Conservation (phyloP, 2,113 vertebrate species). For the Fulmarus glacialis region DNA sequence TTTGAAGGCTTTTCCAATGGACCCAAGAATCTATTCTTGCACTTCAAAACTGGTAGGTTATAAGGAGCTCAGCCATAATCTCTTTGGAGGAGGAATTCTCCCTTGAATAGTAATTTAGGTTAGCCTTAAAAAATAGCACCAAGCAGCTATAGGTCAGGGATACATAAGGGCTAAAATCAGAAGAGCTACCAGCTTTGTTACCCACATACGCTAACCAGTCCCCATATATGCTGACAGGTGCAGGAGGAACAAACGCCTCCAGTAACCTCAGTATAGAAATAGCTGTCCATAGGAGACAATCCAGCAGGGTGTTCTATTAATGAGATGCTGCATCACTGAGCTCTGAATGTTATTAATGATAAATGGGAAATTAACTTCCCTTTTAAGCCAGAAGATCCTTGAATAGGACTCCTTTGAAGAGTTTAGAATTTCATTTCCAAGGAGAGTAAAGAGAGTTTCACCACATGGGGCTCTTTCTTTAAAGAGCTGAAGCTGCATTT, state of each 20-base stretch:
- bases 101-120: neutral
- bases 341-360: neutral
- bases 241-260: neutral
- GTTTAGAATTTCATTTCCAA: conserved; percentile 31
- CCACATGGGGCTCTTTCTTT: neutral
- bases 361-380: conserved; percentile 4
- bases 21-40: neutral
- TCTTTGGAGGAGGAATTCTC: neutral
- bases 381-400: conserved; percentile 10
- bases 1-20: neutral
- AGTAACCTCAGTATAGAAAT: neutral
- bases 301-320: neutral
- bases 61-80: neutral
- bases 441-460: conserved; percentile 14
- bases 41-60: neutral
- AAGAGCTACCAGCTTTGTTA: neutral
- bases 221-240: neutral
- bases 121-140: neutral
- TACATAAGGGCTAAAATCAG: neutral
- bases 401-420: conserved; percentile 35
- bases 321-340: neutral
- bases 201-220: neutral
- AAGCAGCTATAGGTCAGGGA: neutral
- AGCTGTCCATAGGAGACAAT: neutral
- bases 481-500: conserved; percentile 42